Conservation (phyloP, 2,888 invertebrate species). For the Calliopum simillimum region DNA sequence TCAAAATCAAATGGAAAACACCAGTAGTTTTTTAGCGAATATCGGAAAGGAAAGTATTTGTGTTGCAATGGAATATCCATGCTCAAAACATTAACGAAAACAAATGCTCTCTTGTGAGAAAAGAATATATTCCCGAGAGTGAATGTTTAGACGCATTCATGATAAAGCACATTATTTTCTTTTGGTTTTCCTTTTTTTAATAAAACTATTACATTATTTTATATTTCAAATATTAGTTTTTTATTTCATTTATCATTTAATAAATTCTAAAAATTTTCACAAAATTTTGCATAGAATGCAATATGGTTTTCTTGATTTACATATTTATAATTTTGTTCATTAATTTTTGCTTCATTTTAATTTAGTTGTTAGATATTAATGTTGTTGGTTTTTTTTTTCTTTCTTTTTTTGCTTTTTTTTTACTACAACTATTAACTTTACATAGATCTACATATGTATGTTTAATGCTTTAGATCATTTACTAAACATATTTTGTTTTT, state of each 20-base stretch:
- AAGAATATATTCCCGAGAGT: too few species aligned
- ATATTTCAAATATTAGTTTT: conserved; percentile 43
- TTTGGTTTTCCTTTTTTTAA: background rate
- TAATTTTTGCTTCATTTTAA: conserved; percentile 47
- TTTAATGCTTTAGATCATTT: conserved; percentile 14
- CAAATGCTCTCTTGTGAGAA: background rate
- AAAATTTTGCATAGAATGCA: conserved; percentile 21
- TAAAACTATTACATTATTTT: conserved; percentile 27
- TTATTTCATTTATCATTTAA: conserved; percentile 36
- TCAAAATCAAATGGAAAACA: too few species aligned
- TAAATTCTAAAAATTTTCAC: conserved; percentile 45
- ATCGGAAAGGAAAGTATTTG: too few species aligned
- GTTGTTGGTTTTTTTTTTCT: conserved; percentile 39
- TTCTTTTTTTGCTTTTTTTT: conserved; percentile 11
- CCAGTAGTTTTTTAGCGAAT: too few species aligned
- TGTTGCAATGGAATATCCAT: too few species aligned
- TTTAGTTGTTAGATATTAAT: conserved; percentile 46
- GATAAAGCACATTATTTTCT: conserved; percentile 17
- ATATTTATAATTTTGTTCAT: conserved; percentile 37
- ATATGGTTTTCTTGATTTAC: conserved; percentile 49
- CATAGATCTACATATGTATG: conserved; percentile 27
- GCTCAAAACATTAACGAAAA: too few species aligned
- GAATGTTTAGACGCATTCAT: too few species aligned
- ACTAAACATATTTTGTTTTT: conserved; percentile 12
- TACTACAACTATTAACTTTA: conserved; percentile 33